Percentiles rank a stretch among this genome's conserved stretches.
phyloP scores from a whole-genome alignment of 2,888 invertebrate species.

The Chrysolina americana region DNA sequence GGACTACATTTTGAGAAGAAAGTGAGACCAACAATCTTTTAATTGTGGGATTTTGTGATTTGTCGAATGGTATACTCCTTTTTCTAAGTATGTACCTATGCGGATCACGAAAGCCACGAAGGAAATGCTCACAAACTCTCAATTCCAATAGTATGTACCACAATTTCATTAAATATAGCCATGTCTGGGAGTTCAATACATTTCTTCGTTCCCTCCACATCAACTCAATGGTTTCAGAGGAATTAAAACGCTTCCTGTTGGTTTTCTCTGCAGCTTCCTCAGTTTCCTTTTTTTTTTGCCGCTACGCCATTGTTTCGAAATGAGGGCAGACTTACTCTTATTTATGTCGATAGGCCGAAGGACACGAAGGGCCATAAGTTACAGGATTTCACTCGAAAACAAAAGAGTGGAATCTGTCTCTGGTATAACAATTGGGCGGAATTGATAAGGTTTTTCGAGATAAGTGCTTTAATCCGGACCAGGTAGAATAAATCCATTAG shows the following conservation, averaged over 20 bases:
- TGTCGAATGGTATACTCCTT: too few relatives aligned
- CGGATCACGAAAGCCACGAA: too few relatives aligned
- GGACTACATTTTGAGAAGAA: too few relatives aligned
- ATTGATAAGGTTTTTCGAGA: slow-evolving; percentile 38
- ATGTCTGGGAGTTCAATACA: too few relatives aligned
- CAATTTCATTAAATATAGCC: too few relatives aligned
- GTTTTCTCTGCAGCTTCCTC: not conserved
- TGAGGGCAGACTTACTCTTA: slow-evolving; percentile 39
- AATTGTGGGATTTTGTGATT: too few relatives aligned
- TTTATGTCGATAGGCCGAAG: slow-evolving; percentile 39
- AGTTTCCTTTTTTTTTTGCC: not conserved
- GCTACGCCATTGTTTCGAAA: slow-evolving; percentile 27
- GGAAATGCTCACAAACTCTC: too few relatives aligned
- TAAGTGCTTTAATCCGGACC: slow-evolving; percentile 26
- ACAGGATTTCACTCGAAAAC: slow-evolving; percentile 43
- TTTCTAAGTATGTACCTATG: too few relatives aligned
- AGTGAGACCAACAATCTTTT: too few relatives aligned
- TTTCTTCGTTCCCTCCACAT: too few relatives aligned
- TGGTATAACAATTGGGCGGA: slow-evolving; percentile 36
- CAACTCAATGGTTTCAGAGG: too few relatives aligned
- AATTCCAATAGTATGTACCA: too few relatives aligned
- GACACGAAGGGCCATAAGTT: slow-evolving; percentile 43
- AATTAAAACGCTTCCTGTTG: not conserved
- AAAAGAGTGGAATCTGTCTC: slow-evolving; percentile 43
- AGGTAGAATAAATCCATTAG: slow-evolving; percentile 29